A percentile compares a stretch with the other conserved stretches of the same genome.
These are phyloP conservation scores for Plecturocebus donacophilus DNA, from an alignment of 2,113 vertebrate species.

Conservation along the genomic window DNA sequence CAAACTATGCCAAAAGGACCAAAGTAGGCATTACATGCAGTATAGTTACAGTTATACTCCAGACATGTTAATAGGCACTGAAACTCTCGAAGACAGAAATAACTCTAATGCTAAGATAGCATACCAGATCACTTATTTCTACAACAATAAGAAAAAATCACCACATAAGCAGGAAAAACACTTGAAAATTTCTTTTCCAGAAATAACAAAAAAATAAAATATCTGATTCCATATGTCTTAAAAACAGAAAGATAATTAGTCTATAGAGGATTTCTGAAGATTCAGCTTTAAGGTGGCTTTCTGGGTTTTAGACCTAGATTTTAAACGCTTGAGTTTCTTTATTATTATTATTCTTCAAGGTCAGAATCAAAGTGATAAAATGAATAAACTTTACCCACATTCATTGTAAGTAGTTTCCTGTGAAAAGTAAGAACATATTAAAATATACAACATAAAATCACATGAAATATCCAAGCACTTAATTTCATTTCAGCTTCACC, in stretches of 20 bases:
- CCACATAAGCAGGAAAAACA: neutral
- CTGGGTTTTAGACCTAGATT: neutral
- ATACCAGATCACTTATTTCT: neutral
- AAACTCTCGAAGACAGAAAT: neutral
- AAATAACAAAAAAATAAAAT: neutral
- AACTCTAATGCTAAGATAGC: neutral
- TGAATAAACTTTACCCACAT: neutral
- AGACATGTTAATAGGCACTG: neutral
- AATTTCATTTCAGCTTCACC: constrained; percentile 12
- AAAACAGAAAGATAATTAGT: constrained; percentile 11
- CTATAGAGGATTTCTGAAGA: neutral
- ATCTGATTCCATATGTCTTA: neutral
- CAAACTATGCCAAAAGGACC: neutral
- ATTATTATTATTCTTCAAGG: constrained; percentile 24
- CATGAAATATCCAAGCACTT: constrained; percentile 33
- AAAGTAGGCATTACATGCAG: neutral
- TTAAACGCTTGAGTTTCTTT: neutral
- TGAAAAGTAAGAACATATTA: neutral
- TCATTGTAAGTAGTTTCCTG: neutral
- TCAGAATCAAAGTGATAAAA: constrained; percentile 28
- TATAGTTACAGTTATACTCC: neutral
- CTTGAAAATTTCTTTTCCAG: neutral
- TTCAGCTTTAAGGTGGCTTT: neutral
- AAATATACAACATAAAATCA: constrained; percentile 2
- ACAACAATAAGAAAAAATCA: neutral